phyloP scores from a whole-genome alignment of 2,888 invertebrate genomes.

The Lysandra coridon region DNA sequence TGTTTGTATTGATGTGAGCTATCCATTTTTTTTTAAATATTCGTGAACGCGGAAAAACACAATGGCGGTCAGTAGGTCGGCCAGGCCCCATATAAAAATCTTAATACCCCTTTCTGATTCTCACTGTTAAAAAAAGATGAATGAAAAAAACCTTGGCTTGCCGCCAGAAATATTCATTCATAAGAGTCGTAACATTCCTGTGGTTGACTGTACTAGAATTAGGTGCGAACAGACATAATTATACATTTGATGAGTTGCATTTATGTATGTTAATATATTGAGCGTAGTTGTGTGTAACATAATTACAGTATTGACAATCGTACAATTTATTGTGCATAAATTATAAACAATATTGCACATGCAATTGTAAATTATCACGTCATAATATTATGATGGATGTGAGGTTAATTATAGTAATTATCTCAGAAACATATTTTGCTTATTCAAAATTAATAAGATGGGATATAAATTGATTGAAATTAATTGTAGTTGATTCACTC shows the following conservation, averaged over 20 bases:
- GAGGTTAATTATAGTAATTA: background rate
- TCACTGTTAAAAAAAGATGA: too few relatives aligned
- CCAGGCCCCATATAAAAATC: too few relatives aligned
- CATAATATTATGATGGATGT: background rate
- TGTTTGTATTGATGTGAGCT: too few relatives aligned
- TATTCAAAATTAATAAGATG: background rate
- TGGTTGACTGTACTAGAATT: background rate
- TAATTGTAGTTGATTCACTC: background rate
- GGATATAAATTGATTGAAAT: background rate
- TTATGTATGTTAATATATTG: conserved; percentile 3
- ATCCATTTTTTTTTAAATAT: too few relatives aligned
- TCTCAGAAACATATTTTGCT: background rate
- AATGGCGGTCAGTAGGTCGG: too few relatives aligned
- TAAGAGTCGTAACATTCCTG: background rate
- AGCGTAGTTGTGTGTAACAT: background rate
- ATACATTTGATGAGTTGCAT: conserved; percentile 1
- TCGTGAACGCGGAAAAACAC: too few relatives aligned
- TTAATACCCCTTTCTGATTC: too few relatives aligned
- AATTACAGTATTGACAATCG: conserved; percentile 12
- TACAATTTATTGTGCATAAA: conserved; percentile 9
- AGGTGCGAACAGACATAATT: conserved; percentile 3
- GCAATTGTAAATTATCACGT: background rate
- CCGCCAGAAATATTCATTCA: background rate
- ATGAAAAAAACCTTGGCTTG: background rate
- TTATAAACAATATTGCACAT: conserved; percentile 13